A percentile compares a stretch with the other conserved stretches of the same genome.
These are phyloP conservation scores for Heliconius hewitsoni DNA, from an alignment of 1,140 invertebrate species.

Conservation along the genomic window DNA sequence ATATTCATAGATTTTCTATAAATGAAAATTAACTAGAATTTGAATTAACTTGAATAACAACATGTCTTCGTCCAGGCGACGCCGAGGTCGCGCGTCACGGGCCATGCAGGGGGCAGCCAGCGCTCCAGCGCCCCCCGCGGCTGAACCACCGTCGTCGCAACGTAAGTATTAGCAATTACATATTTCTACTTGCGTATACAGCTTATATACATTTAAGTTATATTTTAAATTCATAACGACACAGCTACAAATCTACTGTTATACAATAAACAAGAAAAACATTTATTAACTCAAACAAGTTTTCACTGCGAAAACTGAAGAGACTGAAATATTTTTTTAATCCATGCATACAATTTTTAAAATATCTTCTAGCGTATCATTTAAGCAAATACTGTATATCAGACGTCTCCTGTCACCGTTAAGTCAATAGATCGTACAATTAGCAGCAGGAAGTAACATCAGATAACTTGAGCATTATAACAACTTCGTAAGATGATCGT, in stretches of 20 bases:
- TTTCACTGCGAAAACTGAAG: not conserved
- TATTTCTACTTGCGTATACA: no score
- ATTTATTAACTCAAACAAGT: not conserved
- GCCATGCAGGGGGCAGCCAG: slow-evolving; percentile 74
- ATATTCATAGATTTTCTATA: not conserved
- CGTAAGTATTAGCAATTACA: slow-evolving; percentile 52
- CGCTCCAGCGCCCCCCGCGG: slow-evolving; percentile 71
- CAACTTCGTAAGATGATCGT: slow-evolving; percentile 47
- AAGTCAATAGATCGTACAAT: slow-evolving; percentile 10
- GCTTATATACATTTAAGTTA: no score
- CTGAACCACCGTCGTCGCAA: slow-evolving; percentile 64
- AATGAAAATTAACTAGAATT: not conserved
- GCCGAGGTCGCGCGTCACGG: slow-evolving; percentile 59
- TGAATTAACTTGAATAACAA: slow-evolving; percentile 2
- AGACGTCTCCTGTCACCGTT: not conserved
- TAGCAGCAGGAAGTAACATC: slow-evolving; percentile 8
- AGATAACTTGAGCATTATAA: slow-evolving; percentile 26
- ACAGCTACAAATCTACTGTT: no score
- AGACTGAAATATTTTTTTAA: not conserved
- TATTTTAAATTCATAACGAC: no score
- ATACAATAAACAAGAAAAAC: no score
- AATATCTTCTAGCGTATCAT: not conserved
- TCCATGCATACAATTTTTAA: not conserved
- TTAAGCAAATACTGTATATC: not conserved
- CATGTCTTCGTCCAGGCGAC: slow-evolving; percentile 33